phyloP scores from a whole-genome alignment of 2,797 vertebrate species.

The Gila robusta region DNA sequence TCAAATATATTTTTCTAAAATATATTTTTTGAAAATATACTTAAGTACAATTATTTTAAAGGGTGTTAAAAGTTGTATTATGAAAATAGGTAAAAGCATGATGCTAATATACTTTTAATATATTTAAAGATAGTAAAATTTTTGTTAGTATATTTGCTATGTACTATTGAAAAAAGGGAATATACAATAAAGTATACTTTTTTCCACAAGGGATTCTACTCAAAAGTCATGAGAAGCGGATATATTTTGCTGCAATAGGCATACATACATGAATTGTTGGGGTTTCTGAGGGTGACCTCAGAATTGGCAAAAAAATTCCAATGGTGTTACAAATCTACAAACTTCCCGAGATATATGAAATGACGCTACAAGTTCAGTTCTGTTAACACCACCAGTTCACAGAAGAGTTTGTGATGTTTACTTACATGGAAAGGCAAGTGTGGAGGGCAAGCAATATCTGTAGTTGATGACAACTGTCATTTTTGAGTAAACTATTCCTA shows the following conservation, averaged over 20 bases:
- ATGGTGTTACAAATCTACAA: background rate
- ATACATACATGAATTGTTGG: background rate
- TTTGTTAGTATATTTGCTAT: too few species aligned
- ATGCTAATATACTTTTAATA: too few species aligned
- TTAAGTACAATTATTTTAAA: too few species aligned
- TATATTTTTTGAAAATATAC: too few species aligned
- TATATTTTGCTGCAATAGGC: background rate
- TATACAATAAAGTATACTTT: too few species aligned
- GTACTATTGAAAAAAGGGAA: too few species aligned
- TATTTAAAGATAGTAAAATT: too few species aligned
- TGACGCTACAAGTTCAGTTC: background rate
- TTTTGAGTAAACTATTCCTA: background rate
- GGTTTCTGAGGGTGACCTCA: background rate
- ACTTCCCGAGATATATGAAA: background rate
- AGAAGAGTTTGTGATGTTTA: slow-evolving; percentile 4
- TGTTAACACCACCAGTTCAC: background rate
- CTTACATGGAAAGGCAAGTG: background rate
- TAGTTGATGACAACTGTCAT: background rate
- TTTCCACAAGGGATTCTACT: too few species aligned
- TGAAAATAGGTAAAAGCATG: too few species aligned
- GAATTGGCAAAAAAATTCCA: background rate
- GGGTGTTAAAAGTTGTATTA: too few species aligned
- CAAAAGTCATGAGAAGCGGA: too few species aligned
- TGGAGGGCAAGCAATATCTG: background rate
- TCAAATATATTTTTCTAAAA: too few species aligned